Evolutionary conservation across 2,797 vertebrate species (phyloP).

Genomic region (Oryzias sinensis): DNA sequence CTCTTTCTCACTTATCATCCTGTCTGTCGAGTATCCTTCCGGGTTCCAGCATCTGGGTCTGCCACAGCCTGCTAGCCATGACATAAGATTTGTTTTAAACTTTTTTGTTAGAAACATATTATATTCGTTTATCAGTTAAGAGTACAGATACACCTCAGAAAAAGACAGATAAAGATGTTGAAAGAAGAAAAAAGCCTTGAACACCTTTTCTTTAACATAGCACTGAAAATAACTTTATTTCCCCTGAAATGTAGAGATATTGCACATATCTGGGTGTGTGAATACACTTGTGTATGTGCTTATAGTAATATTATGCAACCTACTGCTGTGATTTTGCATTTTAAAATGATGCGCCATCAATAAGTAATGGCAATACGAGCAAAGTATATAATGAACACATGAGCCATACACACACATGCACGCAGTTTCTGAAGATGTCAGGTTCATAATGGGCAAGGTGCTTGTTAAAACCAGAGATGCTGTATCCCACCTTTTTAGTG

Average conservation of each 20-base stretch:
- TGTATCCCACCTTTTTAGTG: background rate
- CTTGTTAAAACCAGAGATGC: slow-evolving; percentile 1
- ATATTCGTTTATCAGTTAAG: too few relatives aligned
- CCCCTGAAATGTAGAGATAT: too few relatives aligned
- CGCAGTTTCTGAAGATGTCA: background rate
- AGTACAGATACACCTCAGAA: background rate
- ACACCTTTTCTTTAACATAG: background rate
- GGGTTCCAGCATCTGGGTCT: too few relatives aligned
- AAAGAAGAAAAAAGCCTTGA: background rate
- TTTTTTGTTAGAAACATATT: too few relatives aligned
- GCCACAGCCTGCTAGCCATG: too few relatives aligned
- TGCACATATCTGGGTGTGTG: background rate
- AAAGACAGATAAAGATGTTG: background rate
- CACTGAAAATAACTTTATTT: background rate
- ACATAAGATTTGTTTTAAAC: too few relatives aligned
- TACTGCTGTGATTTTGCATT: background rate
- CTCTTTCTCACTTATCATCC: too few relatives aligned
- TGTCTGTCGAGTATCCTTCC: too few relatives aligned
- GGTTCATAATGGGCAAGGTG: background rate
- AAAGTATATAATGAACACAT: background rate
- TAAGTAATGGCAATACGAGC: background rate
- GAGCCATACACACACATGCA: background rate
- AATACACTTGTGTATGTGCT: background rate
- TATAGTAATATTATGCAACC: background rate
- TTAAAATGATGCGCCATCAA: background rate